Evolutionary conservation across 2,888 invertebrate genomes (phyloP).

Genomic region (Eulithis prunata): DNA sequence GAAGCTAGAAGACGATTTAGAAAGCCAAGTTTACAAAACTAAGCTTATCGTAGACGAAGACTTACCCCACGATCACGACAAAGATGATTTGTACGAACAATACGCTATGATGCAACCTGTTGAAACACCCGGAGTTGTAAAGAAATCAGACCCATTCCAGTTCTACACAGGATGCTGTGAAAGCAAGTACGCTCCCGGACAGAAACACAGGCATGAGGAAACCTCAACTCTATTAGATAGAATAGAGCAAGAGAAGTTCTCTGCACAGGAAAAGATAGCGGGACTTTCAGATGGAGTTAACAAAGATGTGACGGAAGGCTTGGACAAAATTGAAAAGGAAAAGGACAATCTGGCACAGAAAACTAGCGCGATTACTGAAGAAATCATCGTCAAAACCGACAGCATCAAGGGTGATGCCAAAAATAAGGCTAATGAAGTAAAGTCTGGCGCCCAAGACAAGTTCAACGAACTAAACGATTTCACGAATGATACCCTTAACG

Average conservation of each 20-base stretch:
- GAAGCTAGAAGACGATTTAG: slow-evolving; percentile 67
- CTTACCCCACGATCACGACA: slow-evolving; percentile 52
- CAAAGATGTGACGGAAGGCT: slow-evolving; percentile 59
- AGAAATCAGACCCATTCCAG: slow-evolving; percentile 69
- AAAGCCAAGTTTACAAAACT: slow-evolving; percentile 68
- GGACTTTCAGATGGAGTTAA: slow-evolving; percentile 61
- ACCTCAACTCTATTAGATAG: slow-evolving; percentile 73
- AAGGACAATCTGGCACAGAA: slow-evolving; percentile 69
- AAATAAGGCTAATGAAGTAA: slow-evolving; percentile 55
- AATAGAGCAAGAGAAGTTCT: slow-evolving; percentile 74
- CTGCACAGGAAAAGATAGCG: slow-evolving; percentile 68
- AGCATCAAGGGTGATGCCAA: slow-evolving; percentile 55
- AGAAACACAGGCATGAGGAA: slow-evolving; percentile 75
- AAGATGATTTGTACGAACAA: slow-evolving; percentile 70
- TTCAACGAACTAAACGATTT: slow-evolving; percentile 51
- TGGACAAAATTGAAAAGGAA: slow-evolving; percentile 65
- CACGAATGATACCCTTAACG: slow-evolving; percentile 54
- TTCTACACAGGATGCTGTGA: slow-evolving; percentile 72
- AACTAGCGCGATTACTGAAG: slow-evolving; percentile 56
- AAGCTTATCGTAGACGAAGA: slow-evolving; percentile 78
- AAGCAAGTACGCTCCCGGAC: slow-evolving; percentile 62
- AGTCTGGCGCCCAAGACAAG: slow-evolving; percentile 55
- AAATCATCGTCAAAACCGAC: slow-evolving; percentile 56
- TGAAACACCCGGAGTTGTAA: slow-evolving; percentile 65
- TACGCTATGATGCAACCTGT: slow-evolving; percentile 79